phyloP scores from a whole-genome alignment of 2,113 vertebrate species.

The Scophthalmus maximus region DNA sequence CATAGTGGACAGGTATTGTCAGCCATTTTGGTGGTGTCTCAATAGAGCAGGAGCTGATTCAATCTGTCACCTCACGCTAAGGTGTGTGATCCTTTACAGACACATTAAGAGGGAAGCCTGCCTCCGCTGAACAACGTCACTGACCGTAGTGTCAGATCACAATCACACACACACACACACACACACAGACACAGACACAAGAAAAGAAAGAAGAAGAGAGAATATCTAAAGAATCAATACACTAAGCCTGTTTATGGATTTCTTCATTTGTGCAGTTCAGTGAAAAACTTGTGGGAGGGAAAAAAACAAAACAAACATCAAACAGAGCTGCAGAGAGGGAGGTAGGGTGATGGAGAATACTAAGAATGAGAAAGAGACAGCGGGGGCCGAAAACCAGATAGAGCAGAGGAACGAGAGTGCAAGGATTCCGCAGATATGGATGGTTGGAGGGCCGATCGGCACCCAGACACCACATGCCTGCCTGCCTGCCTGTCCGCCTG shows the following conservation, averaged over 20 bases:
- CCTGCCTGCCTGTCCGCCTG: constrained; percentile 27
- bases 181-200: background rate
- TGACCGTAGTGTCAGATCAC: constrained; percentile 20
- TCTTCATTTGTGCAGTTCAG: constrained; percentile 38
- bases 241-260: constrained; percentile 57
- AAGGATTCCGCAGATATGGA: constrained; percentile 53
- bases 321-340: background rate
- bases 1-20: constrained; percentile 25
- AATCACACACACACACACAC: background rate
- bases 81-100: background rate
- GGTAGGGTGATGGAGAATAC: constrained; percentile 16
- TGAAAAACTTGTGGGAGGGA: constrained; percentile 21
- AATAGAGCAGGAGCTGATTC: background rate
- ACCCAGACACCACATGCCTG: constrained; percentile 36
- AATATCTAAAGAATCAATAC: constrained; percentile 45
- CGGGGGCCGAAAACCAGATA: constrained; percentile 36
- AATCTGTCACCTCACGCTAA: background rate
- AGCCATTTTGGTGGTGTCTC: constrained; percentile 6
- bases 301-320: constrained; percentile 55
- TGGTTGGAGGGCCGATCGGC: constrained; percentile 55
- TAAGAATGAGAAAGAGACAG: constrained; percentile 29
- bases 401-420: constrained; percentile 9
- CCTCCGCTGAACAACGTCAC: constrained; percentile 5
- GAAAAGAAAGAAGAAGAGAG: constrained; percentile 24
- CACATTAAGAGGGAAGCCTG: constrained; percentile 1